Evolutionary conservation across 2,888 invertebrate genomes (phyloP), one percentile per base, ranked within the genome.

Genomic region (Hanleya hanleyi): DNA sequence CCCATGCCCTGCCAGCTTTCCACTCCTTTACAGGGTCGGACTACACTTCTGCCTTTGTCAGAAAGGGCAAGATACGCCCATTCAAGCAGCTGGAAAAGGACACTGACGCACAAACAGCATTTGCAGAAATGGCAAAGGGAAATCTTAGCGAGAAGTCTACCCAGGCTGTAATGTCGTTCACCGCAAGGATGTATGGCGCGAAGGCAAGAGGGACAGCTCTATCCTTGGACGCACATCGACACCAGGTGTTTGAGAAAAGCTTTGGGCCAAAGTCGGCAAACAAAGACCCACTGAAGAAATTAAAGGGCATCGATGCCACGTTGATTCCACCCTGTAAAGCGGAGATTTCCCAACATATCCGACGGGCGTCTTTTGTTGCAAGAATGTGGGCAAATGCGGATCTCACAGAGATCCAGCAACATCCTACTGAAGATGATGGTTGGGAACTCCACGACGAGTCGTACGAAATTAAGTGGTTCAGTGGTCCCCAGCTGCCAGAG

Each of bases 41-140:
- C 32, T 68, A 68, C 35, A 68, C 49, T 12, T 50, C 68, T 26
- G 50, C 50, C 6, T 68, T 50, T 29, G 22, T 33, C 9, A 7
- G 68, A 22, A 68, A 68, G 61, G 69, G 69, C n/a, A 69, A 69
- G 38, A 18, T 57, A 36, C 18, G 69, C 29, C 69, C 69, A 57
- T 69, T 69, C 37, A 57, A 37, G 61, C 29, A 35, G 36, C 37
- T 69, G 57, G 36, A 57, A 61, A 69, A 69, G 7, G 33, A 35
- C 37, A 61, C 49, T n/a, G 61, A 51, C 9, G 51, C 51, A n/a
- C 51, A 51, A 51, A 51, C 51, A 51, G 51, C 51, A 51, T 51
- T 51, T 51, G 51, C 51, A 22, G 51, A 51, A 51, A 51, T 22
- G 51, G 51, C 51, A 22, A 12, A 51, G 22, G 51, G n/a, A 51